A percentile compares a stretch with the other conserved stretches of the same genome.
These are phyloP conservation scores for Sterna hirundo DNA, from an alignment of 2,113 vertebrate species.

Conservation along the genomic window DNA sequence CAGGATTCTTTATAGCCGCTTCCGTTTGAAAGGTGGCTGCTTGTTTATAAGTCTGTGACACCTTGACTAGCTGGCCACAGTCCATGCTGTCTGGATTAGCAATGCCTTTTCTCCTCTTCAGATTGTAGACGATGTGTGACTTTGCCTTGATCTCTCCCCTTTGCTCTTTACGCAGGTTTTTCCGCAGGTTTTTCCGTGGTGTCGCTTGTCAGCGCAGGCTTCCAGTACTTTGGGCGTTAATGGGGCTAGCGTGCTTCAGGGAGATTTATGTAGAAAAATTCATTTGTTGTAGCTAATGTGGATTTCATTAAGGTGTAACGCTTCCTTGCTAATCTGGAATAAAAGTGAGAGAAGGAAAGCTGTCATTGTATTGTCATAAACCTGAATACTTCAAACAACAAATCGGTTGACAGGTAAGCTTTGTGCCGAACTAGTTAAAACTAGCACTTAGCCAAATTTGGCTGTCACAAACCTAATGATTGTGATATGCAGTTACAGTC, in stretches of 20 bases:
- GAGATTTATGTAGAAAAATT: neutral
- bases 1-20: neutral
- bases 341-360: neutral
- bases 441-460: neutral
- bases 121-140: fast-evolving
- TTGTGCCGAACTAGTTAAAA: neutral
- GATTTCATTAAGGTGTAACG: neutral
- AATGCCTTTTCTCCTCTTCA: neutral
- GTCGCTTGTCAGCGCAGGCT: neutral
- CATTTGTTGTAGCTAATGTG: neutral
- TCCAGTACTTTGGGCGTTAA: neutral
- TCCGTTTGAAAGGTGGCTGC: slow-evolving; percentile 29
- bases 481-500: neutral
- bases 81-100: neutral
- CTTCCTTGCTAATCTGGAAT: neutral
- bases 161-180: neutral
- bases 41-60: slow-evolving; percentile 26
- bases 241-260: neutral
- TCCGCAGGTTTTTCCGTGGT: fast-evolving
- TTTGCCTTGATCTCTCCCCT: neutral
- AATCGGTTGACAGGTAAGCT: neutral
- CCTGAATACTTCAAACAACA: neutral
- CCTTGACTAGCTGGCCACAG: neutral
- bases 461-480: neutral
- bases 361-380: neutral